Percentiles rank a stretch among this genome's conserved stretches.
Conservation (phyloP, 64 coral and sea anemone genomes). For the Montipora foliosa region DNA sequence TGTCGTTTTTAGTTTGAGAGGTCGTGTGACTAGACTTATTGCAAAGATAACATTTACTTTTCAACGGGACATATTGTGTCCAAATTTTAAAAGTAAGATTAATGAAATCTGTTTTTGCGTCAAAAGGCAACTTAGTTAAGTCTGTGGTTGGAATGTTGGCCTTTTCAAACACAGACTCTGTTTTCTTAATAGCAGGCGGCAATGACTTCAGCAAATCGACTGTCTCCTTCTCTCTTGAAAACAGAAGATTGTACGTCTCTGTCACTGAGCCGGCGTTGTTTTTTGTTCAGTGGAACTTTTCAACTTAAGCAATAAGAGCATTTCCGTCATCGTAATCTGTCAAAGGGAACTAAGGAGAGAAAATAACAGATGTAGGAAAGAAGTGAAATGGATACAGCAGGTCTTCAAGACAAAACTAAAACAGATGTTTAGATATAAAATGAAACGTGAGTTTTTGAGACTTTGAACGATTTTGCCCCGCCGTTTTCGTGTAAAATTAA, state of each 20-base stretch:
- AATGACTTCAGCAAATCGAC: background rate
- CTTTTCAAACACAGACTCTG: background rate
- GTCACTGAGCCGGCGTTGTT: background rate
- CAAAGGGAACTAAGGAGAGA: slow-evolving; percentile 28
- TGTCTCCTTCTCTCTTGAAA: background rate
- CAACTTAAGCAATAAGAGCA: slow-evolving; percentile 22
- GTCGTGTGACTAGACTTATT: background rate
- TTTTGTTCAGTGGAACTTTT: background rate
- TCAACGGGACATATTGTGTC: background rate
- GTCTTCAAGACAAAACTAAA: slow-evolving; percentile 9
- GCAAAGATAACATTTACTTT: slow-evolving; percentile 47
- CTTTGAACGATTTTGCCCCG: background rate
- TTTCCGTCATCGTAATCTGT: slow-evolving; percentile 30
- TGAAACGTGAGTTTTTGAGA: background rate
- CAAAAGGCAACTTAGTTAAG: background rate
- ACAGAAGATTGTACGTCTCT: background rate
- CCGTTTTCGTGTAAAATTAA: background rate
- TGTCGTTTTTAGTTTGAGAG: slow-evolving; percentile 14
- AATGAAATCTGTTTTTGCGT: slow-evolving; percentile 19
- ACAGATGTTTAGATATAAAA: slow-evolving; percentile 30
- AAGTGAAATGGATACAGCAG: slow-evolving; percentile 39
- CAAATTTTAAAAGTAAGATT: background rate
- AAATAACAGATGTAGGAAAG: slow-evolving; percentile 28
- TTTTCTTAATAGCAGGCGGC: background rate
- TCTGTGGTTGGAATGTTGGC: background rate